These are phyloP conservation scores for Enteromius argenteus DNA, from an alignment of 2,797 vertebrate genomes.

Conservation along the genomic window DNA sequence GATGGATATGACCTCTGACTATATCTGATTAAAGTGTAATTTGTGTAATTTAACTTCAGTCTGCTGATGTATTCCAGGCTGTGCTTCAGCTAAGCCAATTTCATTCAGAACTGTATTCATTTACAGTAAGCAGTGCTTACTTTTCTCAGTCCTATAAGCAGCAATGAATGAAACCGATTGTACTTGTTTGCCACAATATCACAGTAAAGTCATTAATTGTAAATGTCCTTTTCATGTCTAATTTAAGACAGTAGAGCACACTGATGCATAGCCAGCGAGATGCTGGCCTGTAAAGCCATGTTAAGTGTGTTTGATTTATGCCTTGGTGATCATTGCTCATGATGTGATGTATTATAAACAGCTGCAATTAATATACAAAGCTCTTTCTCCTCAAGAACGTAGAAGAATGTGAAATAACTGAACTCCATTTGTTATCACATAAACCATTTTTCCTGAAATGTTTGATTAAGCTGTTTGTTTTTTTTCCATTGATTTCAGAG, in stretches of 20 bases:
- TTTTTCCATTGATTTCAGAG: constrained; percentile 78
- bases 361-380: background rate
- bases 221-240: background rate
- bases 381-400: constrained; percentile 1
- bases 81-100: background rate
- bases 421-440: background rate
- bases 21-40: background rate
- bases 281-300: background rate
- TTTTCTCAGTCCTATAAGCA: background rate
- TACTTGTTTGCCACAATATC: background rate
- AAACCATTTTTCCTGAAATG: background rate
- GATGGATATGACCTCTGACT: background rate
- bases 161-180: background rate
- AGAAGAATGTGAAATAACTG: background rate
- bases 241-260: background rate
- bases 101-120: background rate
- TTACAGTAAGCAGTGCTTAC: background rate
- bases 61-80: background rate
- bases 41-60: background rate
- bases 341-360: background rate
- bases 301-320: background rate
- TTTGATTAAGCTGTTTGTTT: background rate
- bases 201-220: background rate
- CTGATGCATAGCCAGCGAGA: background rate
- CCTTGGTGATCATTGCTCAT: background rate